Conservation (phyloP, 2,797 vertebrate species). For the Masticophis lateralis region DNA sequence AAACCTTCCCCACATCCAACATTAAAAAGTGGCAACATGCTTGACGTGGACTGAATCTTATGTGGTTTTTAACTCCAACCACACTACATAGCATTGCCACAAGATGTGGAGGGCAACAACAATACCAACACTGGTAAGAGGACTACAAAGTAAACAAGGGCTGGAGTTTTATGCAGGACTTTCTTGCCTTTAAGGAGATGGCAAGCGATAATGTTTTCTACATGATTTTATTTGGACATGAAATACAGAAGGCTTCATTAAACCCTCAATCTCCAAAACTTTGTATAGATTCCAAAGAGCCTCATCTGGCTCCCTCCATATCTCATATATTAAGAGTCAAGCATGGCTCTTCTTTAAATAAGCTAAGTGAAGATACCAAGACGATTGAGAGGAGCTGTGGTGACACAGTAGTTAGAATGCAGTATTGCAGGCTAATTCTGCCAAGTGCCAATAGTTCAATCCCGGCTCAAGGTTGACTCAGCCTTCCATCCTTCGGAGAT, state of each 20-base stretch:
- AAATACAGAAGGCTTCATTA: neutral
- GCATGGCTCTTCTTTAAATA: neutral
- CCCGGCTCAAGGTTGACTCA: neutral
- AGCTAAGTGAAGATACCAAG: neutral
- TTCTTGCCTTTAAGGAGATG: neutral
- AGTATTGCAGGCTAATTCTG: neutral
- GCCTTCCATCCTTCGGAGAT: neutral
- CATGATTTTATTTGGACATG: neutral
- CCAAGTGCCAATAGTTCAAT: neutral
- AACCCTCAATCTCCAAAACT: neutral
- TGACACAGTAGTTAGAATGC: neutral
- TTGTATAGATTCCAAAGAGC: neutral
- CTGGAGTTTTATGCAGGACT: neutral
- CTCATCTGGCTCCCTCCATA: neutral
- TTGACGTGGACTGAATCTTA: neutral
- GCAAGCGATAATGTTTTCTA: neutral
- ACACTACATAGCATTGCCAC: neutral
- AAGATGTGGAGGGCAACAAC: neutral
- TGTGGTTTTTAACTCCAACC: neutral
- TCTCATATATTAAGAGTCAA: neutral
- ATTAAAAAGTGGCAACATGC: conserved; percentile 1
- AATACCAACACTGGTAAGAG: neutral
- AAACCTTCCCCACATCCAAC: neutral
- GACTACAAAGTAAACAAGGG: neutral
- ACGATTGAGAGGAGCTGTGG: neutral